A percentile compares a stretch with the other conserved stretches of the same genome.
Conservation (phyloP, 2,888 invertebrate genomes). For the Zele albiditarsus region DNA sequence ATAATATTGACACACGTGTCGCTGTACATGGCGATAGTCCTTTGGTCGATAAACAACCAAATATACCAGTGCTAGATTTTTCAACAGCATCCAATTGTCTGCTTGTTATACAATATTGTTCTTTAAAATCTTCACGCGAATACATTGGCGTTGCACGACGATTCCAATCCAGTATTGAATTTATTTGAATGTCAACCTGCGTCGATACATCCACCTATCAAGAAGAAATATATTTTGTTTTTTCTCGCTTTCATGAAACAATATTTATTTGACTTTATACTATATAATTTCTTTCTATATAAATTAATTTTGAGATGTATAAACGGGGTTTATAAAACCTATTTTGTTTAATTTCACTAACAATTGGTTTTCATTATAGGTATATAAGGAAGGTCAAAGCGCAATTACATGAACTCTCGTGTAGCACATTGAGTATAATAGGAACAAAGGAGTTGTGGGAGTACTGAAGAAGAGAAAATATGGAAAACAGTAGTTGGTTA, state of each 20-base stretch:
- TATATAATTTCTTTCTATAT: neutral
- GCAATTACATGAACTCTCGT: neutral
- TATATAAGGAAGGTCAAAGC: neutral
- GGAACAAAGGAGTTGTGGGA: neutral
- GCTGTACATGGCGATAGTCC: conserved; percentile 79
- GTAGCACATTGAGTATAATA: neutral
- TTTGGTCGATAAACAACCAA: conserved; percentile 89
- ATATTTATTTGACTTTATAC: neutral
- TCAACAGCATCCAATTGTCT: conserved; percentile 90
- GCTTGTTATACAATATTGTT: conserved; percentile 95
- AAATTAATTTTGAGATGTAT: neutral
- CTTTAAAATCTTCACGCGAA: conserved; percentile 91
- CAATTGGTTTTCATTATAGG: neutral
- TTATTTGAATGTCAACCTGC: conserved; percentile 72
- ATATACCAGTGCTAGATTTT: conserved; percentile 79
- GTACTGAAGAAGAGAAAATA: neutral
- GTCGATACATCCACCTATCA: conserved; percentile 72
- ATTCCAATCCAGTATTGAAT: conserved; percentile 74
- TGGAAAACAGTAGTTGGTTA: neutral
- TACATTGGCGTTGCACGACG: conserved; percentile 78
- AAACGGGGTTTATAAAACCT: neutral
- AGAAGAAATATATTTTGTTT: conserved; percentile 33
- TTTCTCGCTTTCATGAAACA: conserved; percentile 4
- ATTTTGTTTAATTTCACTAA: neutral
- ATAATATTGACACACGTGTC: conserved; percentile 82